Evolutionary conservation across 2,888 invertebrate species (phyloP).

Genomic region (Thysanoteuthis rhombus): DNA sequence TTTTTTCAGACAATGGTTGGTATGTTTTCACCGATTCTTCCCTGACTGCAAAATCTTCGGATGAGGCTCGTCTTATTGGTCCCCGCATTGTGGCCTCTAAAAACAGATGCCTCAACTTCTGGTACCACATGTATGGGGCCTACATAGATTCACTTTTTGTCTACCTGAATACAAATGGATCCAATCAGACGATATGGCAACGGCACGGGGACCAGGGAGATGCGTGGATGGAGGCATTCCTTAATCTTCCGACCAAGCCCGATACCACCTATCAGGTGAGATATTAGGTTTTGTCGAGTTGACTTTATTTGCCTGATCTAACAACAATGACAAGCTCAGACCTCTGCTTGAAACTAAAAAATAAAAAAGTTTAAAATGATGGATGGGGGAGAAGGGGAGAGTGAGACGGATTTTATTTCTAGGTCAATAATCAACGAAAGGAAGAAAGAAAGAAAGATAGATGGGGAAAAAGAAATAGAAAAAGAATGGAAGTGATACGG

Average conservation of each 20-base stretch:
- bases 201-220: constrained; percentile 57
- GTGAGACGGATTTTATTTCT: no score
- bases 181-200: constrained; percentile 39
- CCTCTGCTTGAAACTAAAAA: no score
- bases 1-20: constrained; percentile 45
- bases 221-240: constrained; percentile 51
- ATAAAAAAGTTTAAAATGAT: no score
- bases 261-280: neutral
- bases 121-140: constrained; percentile 60
- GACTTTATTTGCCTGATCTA: no score
- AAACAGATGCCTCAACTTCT: constrained; percentile 55
- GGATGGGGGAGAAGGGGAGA: no score
- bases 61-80: constrained; percentile 70
- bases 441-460: no score
- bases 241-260: constrained; percentile 40
- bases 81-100: constrained; percentile 43
- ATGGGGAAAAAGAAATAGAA: no score
- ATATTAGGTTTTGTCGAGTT: neutral
- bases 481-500: no score
- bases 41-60: constrained; percentile 72
- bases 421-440: no score
- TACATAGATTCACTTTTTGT: constrained; percentile 52
- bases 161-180: constrained; percentile 35
- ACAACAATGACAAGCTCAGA: no score
- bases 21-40: constrained; percentile 74